phyloP scores from a whole-genome alignment of 2,888 invertebrate species.

The Apotomis betuletana region DNA sequence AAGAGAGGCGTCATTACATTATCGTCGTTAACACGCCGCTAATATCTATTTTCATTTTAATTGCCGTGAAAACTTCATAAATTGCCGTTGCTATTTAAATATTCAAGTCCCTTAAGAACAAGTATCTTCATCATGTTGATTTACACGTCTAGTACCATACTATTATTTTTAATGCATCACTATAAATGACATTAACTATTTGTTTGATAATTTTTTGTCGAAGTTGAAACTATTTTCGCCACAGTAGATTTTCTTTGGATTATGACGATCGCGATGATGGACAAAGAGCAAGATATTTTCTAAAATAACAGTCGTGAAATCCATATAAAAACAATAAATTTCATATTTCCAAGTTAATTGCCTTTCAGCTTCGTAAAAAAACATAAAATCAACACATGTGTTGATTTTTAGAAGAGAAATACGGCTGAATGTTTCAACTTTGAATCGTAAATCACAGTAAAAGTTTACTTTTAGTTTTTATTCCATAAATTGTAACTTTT shows the following conservation, averaged over 20 bases:
- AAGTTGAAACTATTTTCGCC: too few species aligned
- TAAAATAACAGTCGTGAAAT: too few species aligned
- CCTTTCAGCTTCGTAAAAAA: conserved; percentile 6
- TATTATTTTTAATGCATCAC: too few species aligned
- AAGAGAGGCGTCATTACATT: conserved; percentile 47
- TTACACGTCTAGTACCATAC: background rate
- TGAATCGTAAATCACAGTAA: too few species aligned
- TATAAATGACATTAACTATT: too few species aligned
- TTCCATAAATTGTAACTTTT: too few species aligned
- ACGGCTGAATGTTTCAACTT: background rate
- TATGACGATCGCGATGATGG: too few species aligned
- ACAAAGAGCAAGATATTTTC: too few species aligned
- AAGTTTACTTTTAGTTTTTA: too few species aligned
- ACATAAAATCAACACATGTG: conserved; percentile 8
- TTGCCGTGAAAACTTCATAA: conserved; percentile 16
- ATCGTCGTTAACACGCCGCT: conserved; percentile 41
- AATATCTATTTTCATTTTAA: conserved; percentile 37
- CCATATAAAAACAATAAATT: background rate
- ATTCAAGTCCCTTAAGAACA: background rate
- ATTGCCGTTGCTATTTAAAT: conserved; percentile 5
- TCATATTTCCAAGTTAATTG: conserved; percentile 11
- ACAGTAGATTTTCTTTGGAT: too few species aligned
- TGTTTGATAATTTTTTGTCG: too few species aligned
- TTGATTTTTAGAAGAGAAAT: background rate
- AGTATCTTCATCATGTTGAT: background rate